Evolutionary conservation across 2,113 vertebrate genomes (phyloP).

Genomic region (Colinus virginianus): DNA sequence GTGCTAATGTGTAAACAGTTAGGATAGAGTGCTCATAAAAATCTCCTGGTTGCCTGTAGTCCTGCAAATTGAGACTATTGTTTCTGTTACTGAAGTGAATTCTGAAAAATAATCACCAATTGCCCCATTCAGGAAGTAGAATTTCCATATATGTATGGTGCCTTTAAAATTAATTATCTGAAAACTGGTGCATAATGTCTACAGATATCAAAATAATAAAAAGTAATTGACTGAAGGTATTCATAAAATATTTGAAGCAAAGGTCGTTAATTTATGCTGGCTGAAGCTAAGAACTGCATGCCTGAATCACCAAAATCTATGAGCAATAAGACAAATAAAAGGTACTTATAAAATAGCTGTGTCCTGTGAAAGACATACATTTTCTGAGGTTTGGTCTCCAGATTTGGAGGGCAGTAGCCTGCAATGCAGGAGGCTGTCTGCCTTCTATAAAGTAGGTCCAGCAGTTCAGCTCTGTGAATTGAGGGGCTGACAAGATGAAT

Average conservation of each 20-base stretch:
- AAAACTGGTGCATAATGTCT: slow-evolving; percentile 18
- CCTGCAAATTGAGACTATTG: accelerated
- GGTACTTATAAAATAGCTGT: background rate
- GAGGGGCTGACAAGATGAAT: background rate
- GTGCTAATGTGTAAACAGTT: background rate
- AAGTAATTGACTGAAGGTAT: slow-evolving; percentile 21
- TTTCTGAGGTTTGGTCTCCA: background rate
- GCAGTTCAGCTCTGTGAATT: background rate
- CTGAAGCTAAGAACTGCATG: background rate
- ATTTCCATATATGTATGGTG: background rate
- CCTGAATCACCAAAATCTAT: background rate
- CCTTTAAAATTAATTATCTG: slow-evolving; percentile 50
- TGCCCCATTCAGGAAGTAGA: background rate
- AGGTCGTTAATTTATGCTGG: background rate
- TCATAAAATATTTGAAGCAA: slow-evolving; percentile 50
- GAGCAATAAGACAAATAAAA: background rate
- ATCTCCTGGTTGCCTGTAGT: background rate
- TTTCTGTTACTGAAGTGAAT: background rate
- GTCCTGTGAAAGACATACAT: accelerated
- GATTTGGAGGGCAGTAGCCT: background rate
- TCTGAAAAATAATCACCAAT: background rate
- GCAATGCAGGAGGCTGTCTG: background rate
- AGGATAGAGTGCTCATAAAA: background rate
- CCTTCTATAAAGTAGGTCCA: background rate
- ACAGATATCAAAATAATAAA: slow-evolving; percentile 54